Base-by-base conservation (phyloP, 2,888 invertebrate species). In the Ganaspis brasiliensis region DNA sequence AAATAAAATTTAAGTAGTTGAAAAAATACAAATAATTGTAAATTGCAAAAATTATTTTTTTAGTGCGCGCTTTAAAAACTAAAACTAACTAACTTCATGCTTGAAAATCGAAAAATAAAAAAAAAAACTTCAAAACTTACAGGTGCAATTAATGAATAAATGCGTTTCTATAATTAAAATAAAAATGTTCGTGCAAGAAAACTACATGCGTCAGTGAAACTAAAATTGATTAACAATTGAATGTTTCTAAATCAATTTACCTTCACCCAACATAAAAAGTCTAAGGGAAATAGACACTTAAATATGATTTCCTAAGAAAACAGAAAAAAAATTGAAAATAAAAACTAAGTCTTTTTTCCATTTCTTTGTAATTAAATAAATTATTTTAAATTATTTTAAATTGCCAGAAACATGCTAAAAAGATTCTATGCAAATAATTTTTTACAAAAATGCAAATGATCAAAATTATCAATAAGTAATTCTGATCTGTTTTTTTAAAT, bases 91-190 rank as follows among this genome's bases (percentile, higher is more conserved):
- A n/a, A n/a, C n/a, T n/a, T 61, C 35, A 61, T 61, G 61, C 61
- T 35, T 19, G 31, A 35, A 61, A 61, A 61, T 37, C n/a, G 9
- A 10, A 37, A 37, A 61, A n/a, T 61, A 35, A 61, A 61, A 52
- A 52, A 19, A 61, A 61, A 16, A n/a, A n/a, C n/a, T n/a, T n/a
- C n/a, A n/a, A 61, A 61, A 31, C 16, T 31, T 61, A 35, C 37
- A 9, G 4, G 40, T 63, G 63, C 40, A 21, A 10, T 40, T 37
- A 63, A 16, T 21, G 19, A 40, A 8, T 37, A 40, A 21, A 40
- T 40, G 63, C 21, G 19, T 61, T 61, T 61, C 37, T 40, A n/a
- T n/a, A 40, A 63, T 21, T 5, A 21, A 63, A 63, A 63, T 1
- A 5, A 63, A 40, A 40, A 63, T 63, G 6, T 40, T 40, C 21